phyloP scores from a whole-genome alignment of 2,113 vertebrate species.

The Pseudorectes ferrugineus region DNA sequence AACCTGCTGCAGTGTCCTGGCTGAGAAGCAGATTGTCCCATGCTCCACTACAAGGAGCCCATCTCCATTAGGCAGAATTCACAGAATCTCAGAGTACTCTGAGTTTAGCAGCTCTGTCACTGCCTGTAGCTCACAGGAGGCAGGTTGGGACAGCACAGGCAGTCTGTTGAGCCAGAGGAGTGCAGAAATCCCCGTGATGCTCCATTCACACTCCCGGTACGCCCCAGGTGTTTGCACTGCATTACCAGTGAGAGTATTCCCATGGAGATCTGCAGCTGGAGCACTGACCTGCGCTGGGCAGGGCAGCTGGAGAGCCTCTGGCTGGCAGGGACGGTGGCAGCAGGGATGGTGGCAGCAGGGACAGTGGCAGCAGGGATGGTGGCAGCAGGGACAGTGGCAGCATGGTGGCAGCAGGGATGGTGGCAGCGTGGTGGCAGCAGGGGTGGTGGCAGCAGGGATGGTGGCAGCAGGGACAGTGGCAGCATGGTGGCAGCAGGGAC shows the following conservation, averaged over 20 bases:
- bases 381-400: too few relatives aligned
- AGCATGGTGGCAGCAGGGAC: background rate
- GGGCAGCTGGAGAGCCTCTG: background rate
- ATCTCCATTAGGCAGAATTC: background rate
- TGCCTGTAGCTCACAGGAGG: rapidly evolving
- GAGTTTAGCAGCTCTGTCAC: background rate
- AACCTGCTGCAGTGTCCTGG: background rate
- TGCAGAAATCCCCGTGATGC: background rate
- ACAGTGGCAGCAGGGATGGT: background rate
- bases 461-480: background rate
- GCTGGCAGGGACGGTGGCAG: background rate
- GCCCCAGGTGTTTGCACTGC: rapidly evolving
- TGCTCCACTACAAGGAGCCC: rapidly evolving
- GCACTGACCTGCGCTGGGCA: rapidly evolving
- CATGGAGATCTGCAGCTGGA: rapidly evolving
- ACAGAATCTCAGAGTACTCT: background rate
- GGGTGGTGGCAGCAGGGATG: background rate
- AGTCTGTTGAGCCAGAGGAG: rapidly evolving
- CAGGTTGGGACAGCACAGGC: background rate
- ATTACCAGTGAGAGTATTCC: rapidly evolving
- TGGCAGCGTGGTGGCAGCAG: background rate
- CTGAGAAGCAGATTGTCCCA: background rate
- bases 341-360: too few relatives aligned
- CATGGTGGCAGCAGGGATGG: background rate
- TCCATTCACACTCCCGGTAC: rapidly evolving